phyloP scores from a whole-genome alignment of 2,797 vertebrate species.

The Eupleurogrammus muticus region DNA sequence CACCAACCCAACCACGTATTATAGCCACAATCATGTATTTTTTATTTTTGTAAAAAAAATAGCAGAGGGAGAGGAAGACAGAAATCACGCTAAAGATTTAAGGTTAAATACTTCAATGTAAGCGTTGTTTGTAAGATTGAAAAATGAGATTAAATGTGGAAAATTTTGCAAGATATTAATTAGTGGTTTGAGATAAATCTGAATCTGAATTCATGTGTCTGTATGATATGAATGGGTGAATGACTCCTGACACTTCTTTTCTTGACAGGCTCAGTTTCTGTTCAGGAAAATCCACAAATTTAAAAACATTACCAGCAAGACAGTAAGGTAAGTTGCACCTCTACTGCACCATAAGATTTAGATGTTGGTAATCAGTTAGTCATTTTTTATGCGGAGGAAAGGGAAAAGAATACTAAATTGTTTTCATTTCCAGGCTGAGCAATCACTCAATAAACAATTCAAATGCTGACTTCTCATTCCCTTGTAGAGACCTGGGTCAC shows the following conservation, averaged over 20 bases:
- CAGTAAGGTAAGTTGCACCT: slow-evolving; percentile 73
- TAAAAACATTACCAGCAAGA: slow-evolving; percentile 74
- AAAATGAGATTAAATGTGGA: background rate
- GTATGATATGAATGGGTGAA: background rate
- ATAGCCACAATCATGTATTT: no score
- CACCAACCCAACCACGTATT: no score
- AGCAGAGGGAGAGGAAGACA: no score
- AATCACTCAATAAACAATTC: slow-evolving; percentile 6
- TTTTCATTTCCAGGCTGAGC: slow-evolving; percentile 10
- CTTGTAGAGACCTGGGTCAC: slow-evolving; percentile 84
- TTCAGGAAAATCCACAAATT: slow-evolving; percentile 75
- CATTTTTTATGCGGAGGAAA: slow-evolving; percentile 1
- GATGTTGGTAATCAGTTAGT: slow-evolving; percentile 1
- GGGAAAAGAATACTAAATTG: background rate
- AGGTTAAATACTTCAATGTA: slow-evolving; percentile 1
- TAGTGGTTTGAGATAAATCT: no score
- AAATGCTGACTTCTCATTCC: slow-evolving; percentile 16
- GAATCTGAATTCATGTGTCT: background rate
- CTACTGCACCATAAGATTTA: slow-evolving; percentile 5
- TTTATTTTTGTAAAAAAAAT: no score
- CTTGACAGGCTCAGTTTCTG: slow-evolving; percentile 82
- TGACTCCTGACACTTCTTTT: slow-evolving; percentile 21
- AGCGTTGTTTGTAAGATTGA: background rate
- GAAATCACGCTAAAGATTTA: no score
- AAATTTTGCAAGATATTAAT: no score